These are phyloP conservation scores for Cantharis rufa DNA, from an alignment of 2,888 invertebrate species.

Conservation along the genomic window DNA sequence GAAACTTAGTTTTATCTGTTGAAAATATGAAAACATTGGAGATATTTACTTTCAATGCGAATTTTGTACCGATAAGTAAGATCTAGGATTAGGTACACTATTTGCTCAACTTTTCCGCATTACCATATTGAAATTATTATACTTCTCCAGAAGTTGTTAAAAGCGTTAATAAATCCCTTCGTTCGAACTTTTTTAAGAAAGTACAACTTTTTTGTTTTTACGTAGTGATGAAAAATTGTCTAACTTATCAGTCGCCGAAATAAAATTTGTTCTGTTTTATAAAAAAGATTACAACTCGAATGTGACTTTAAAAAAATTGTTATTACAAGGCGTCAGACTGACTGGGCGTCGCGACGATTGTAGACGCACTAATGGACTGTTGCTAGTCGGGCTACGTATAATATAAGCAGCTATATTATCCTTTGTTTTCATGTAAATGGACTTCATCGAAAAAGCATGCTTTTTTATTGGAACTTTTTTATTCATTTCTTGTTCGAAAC, in stretches of 20 bases:
- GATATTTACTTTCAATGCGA: constrained; percentile 3
- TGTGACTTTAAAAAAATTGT: constrained; percentile 33
- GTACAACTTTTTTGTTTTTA: background rate
- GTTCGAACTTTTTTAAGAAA: background rate
- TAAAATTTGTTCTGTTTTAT: background rate
- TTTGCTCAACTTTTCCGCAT: background rate
- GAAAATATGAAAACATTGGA: constrained; percentile 36
- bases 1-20: constrained; percentile 44
- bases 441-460: background rate
- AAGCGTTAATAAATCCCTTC: background rate
- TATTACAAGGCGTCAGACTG: constrained; percentile 36
- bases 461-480: background rate
- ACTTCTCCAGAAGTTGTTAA: background rate
- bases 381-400: constrained; percentile 28
- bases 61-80: background rate
- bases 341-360: constrained; percentile 37
- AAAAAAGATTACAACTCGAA: constrained; percentile 22
- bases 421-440: constrained; percentile 13
- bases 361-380: constrained; percentile 35
- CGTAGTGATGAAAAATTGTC: background rate
- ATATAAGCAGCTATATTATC: constrained; percentile 20
- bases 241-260: background rate
- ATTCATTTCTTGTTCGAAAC: background rate
- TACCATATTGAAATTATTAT: background rate
- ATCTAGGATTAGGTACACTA: background rate